A percentile compares a stretch with the other conserved stretches of the same genome.
Evolutionary conservation across 1,140 invertebrate species (phyloP).

Genomic region (Bombus affinis): DNA sequence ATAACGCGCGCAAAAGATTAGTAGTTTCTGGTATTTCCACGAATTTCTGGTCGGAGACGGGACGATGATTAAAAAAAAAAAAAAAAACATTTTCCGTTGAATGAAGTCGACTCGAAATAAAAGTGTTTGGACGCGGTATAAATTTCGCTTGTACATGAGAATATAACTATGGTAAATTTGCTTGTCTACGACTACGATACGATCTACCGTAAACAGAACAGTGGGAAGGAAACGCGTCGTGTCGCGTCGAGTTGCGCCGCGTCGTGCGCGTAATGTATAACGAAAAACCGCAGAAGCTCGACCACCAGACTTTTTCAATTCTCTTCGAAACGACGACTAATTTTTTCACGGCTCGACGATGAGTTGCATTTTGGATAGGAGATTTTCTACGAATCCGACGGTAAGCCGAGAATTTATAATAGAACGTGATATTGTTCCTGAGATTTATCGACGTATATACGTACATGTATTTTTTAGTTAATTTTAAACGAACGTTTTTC

Average conservation of each 20-base stretch:
- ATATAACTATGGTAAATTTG: neutral
- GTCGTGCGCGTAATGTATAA: neutral
- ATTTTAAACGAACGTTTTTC: neutral
- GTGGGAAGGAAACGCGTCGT: slow-evolving; percentile 6
- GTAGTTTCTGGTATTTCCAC: neutral
- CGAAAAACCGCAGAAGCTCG: neutral
- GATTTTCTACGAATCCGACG: slow-evolving; percentile 27
- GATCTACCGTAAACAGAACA: slow-evolving; percentile 26
- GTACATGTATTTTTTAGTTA: neutral
- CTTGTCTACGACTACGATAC: neutral
- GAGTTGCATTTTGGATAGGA: slow-evolving; percentile 4
- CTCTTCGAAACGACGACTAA: neutral
- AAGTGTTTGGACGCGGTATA: neutral
- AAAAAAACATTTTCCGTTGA: neutral
- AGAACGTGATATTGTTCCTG: neutral
- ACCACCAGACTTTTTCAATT: neutral
- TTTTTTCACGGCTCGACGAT: neutral
- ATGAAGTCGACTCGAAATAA: neutral
- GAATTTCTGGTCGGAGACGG: neutral
- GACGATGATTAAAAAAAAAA: neutral
- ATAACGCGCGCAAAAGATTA: neutral
- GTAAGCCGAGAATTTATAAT: slow-evolving; percentile 25
- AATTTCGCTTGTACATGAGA: neutral
- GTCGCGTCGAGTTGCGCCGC: neutral
- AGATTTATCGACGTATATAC: slow-evolving; percentile 20